Evolutionary conservation across 2,797 vertebrate genomes (phyloP).

Genomic region (Trematocara caparti): DNA sequence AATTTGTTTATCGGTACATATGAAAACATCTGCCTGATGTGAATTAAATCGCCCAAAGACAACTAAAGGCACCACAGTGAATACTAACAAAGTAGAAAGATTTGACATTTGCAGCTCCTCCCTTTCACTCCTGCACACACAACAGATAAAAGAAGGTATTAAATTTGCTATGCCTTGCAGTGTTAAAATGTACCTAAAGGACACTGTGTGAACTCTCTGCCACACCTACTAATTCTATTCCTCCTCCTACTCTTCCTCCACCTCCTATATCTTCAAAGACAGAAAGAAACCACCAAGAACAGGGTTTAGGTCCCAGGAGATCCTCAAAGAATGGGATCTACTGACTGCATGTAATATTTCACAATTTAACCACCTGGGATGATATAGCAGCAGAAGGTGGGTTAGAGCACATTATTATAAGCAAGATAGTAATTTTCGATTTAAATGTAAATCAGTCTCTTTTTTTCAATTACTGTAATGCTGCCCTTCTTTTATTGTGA

Average conservation of each 20-base stretch:
- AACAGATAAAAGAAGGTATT: constrained; percentile 9
- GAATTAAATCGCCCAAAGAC: background rate
- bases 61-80: background rate
- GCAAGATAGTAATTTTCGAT: constrained; percentile 74
- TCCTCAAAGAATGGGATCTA: constrained; percentile 46
- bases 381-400: constrained; percentile 66
- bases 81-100: constrained; percentile 19
- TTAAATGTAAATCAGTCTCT: constrained; percentile 77
- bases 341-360: constrained; percentile 60
- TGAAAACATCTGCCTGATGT: background rate
- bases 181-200: constrained; percentile 26
- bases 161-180: constrained; percentile 44
- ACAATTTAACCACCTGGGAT: constrained; percentile 72
- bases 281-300: constrained; percentile 25
- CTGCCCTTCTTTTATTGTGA: constrained; percentile 47
- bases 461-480: constrained; percentile 56
- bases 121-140: constrained; percentile 27
- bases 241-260: background rate
- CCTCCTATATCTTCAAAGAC: constrained; percentile 46
- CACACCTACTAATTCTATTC: constrained; percentile 48
- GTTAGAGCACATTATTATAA: constrained; percentile 75
- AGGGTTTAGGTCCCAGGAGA: constrained; percentile 43
- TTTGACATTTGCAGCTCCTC: constrained; percentile 50
- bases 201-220: constrained; percentile 35
- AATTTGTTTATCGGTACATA: background rate